A percentile compares a stretch with the other conserved stretches of the same genome.
Conservation (phyloP, 2,113 vertebrate species). For the Excalfactoria chinensis region DNA sequence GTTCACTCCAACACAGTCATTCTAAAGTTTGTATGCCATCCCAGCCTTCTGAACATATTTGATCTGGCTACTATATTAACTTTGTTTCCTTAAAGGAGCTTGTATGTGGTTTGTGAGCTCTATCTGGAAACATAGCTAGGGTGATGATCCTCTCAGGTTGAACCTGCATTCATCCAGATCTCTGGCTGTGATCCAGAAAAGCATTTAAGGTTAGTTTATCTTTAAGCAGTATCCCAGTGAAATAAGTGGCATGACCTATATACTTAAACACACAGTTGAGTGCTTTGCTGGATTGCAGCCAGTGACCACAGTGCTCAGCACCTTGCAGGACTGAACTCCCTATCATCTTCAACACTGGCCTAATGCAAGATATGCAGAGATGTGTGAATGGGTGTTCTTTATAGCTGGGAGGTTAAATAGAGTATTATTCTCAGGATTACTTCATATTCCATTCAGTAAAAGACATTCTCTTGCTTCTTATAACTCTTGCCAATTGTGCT, state of each 20-base stretch:
- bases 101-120: background rate
- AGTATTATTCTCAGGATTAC: conserved; percentile 11
- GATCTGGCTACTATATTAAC: background rate
- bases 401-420: background rate
- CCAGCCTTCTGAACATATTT: background rate
- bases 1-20: background rate
- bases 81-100: background rate
- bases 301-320: background rate
- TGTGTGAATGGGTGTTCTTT: background rate
- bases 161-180: background rate
- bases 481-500: background rate
- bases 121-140: background rate
- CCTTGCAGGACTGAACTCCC: background rate
- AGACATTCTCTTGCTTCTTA: background rate
- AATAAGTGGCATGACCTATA: background rate
- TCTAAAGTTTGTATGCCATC: background rate
- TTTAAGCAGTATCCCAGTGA: conserved; percentile 43
- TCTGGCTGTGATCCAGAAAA: conserved; percentile 41
- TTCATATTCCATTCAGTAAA: conserved; percentile 20
- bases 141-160: background rate
- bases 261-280: conserved; percentile 12
- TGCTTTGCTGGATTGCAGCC: conserved; percentile 46
- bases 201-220: conserved; percentile 44
- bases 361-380: conserved; percentile 10
- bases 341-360: conserved; percentile 11